Base-by-base conservation (phyloP, 2,888 invertebrate species). In the Lottia scabra region DNA sequence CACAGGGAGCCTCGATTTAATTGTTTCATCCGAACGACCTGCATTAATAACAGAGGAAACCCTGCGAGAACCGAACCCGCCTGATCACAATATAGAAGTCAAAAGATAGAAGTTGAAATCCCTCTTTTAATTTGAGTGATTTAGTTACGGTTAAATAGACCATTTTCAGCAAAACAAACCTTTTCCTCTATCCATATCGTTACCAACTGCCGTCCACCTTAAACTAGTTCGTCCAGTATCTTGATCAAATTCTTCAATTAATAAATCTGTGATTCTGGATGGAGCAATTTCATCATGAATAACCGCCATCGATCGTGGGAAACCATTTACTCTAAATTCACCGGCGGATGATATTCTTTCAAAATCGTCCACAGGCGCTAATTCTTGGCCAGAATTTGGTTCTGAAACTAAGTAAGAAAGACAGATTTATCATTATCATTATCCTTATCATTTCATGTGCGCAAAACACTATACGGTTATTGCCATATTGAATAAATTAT, bases 181-280 rank as follows among this genome's bases (percentile, higher is more conserved):
- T 70, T 46, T 70, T 0, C 81, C 81, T 45, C 73, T 72, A 63
- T 77, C 77, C 72, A 79, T 72, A 64, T 81, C 81, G 38, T 71
- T 77, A 6, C 81, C 81, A 6, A 81, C 81, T 16, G 81, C 76
- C 15, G 74, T 78, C 78, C 79, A 81, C n/a, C 65, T 46, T 19
- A 81, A 43, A 13, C 43, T 45, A 12, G 75, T 74, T 12, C 44
- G 56, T 19, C 73, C 73, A 4, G 68, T 72, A 16, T 74, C 71
- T 43, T 65, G 73, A 48, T 80, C 73, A 46, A 74, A 71, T 2
- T 63, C 65, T 1, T 45, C 69, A 1, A 81, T 56, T 5, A 63
- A 43, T 8, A 81, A 68, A 56, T 79, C 77, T 26, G 75, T 73
- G 63, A 81, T 79, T 64, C 77, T 70, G 0, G 81, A 72, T 2